Evolutionary conservation across 2,888 invertebrate genomes (phyloP), one percentile per base, ranked within the genome.

Genomic region (Campopleginae sp.): DNA sequence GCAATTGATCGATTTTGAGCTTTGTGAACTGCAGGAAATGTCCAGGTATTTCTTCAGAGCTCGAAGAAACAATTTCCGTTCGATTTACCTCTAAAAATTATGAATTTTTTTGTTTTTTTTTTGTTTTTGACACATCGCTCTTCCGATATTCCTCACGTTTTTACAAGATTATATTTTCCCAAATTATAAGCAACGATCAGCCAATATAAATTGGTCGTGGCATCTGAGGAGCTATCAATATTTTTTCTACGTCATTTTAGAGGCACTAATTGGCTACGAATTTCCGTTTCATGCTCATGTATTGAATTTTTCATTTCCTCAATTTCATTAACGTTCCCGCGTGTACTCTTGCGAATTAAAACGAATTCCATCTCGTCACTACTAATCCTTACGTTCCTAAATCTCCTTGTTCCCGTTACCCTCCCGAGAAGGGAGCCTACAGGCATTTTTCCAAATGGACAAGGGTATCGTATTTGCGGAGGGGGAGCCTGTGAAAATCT

Each of bases 1-100:
- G 42, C 51, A 27, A 58, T 58, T 58, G 58, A 58, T 27, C 58
- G 58, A 58, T 58, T 58, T 27, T 27, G 58, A 58, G 58, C 66
- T 38, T 42, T 3, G 31, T n/a, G 19, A 71, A 48, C 51, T 19
- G 71, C n/a, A 33, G 17, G 1, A 27, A 19, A 31, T 23, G 42
- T 66, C 14, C 23, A 23, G 58, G 27, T 58, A 5, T 58, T 27
- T 23, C 27, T 58, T 27, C 14, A 27, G 14, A 27, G 14, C 23
- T 14, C 14, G 14, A 17, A 38, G 10, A 14, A 58, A 58, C 58
- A 58, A 58, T 58, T 58, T 58, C 58, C 58, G 58, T 6, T 2
- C 14, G 14, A 27, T 58, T 27, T 58, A 58, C 51, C 8, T 2
- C 8, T 51, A 0, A 8, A n/a, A 51, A 51, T 51, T n/a, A n/a